Conservation (phyloP, 2,797 vertebrate genomes). For the Labroides dimidiatus region DNA sequence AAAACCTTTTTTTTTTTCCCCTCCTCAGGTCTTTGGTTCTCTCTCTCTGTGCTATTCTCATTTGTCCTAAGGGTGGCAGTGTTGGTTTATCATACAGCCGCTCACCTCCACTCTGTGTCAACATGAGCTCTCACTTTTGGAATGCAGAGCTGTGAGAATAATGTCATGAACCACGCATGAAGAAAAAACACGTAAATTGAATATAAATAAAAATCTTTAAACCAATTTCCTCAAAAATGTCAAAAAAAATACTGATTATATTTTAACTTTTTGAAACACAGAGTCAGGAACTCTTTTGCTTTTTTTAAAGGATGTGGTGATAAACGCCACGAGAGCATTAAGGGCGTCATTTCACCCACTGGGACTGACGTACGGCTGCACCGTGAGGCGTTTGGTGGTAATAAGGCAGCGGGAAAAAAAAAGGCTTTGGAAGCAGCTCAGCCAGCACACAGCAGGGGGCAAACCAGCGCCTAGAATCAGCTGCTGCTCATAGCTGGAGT, state of each 20-base stretch:
- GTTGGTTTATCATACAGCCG: slow-evolving; percentile 68
- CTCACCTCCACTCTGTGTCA: no score
- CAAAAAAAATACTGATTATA: neutral
- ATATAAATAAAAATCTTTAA: neutral
- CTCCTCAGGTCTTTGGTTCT: neutral
- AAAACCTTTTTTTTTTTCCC: no score
- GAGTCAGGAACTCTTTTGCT: neutral
- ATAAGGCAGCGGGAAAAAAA: neutral
- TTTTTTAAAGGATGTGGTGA: neutral
- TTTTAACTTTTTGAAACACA: neutral
- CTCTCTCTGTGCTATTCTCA: slow-evolving; percentile 43
- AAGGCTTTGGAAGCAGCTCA: slow-evolving; percentile 45
- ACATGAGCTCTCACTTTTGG: no score
- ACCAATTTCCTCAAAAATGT: neutral
- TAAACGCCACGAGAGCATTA: neutral
- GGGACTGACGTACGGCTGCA: slow-evolving; percentile 10
- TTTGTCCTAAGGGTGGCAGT: slow-evolving; percentile 78
- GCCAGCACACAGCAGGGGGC: slow-evolving; percentile 75
- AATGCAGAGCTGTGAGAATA: no score
- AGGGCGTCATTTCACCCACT: slow-evolving; percentile 2
- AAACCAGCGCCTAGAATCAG: slow-evolving; percentile 69
- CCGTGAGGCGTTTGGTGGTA: neutral
- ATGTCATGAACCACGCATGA: slow-evolving; percentile 9
- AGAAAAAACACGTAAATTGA: neutral
- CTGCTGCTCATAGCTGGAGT: slow-evolving; percentile 9